Conservation (phyloP, 2,888 invertebrate species). For the Apomyelois bistriatella region DNA sequence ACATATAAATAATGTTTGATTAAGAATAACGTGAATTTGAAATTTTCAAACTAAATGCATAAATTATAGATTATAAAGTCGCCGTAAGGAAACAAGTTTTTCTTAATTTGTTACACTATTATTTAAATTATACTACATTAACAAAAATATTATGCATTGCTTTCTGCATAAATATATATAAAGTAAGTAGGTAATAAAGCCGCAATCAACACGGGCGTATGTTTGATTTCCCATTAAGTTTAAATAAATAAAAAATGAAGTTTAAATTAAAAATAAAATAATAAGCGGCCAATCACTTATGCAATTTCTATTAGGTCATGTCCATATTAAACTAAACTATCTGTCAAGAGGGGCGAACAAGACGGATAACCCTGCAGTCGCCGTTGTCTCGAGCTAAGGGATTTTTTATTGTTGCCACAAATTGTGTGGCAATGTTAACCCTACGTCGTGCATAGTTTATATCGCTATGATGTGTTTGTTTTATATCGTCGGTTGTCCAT, state of each 20-base stretch:
- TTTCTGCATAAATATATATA: too few relatives aligned
- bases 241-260: too few relatives aligned
- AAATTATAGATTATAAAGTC: slow-evolving; percentile 1
- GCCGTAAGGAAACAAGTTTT: neutral
- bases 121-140: too few relatives aligned
- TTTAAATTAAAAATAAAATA: too few relatives aligned
- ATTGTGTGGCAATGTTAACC: slow-evolving; percentile 61
- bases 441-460: slow-evolving; percentile 68
- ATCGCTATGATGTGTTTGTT: slow-evolving; percentile 12
- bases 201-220: too few relatives aligned
- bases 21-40: neutral
- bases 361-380: slow-evolving; percentile 66
- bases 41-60: slow-evolving; percentile 11
- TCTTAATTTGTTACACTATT: too few relatives aligned
- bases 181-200: too few relatives aligned
- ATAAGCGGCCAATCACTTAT: too few relatives aligned
- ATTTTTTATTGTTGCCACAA: slow-evolving; percentile 78
- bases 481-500: slow-evolving; percentile 6
- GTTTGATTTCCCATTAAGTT: too few relatives aligned
- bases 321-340: slow-evolving; percentile 40
- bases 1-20: slow-evolving; percentile 7
- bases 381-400: slow-evolving; percentile 75
- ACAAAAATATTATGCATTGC: too few relatives aligned
- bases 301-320: too few relatives aligned
- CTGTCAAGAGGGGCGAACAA: slow-evolving; percentile 65